Evolutionary conservation across 2,888 invertebrate species (phyloP), one percentile per base, ranked within the genome.

Genomic region (Unio delphinus): DNA sequence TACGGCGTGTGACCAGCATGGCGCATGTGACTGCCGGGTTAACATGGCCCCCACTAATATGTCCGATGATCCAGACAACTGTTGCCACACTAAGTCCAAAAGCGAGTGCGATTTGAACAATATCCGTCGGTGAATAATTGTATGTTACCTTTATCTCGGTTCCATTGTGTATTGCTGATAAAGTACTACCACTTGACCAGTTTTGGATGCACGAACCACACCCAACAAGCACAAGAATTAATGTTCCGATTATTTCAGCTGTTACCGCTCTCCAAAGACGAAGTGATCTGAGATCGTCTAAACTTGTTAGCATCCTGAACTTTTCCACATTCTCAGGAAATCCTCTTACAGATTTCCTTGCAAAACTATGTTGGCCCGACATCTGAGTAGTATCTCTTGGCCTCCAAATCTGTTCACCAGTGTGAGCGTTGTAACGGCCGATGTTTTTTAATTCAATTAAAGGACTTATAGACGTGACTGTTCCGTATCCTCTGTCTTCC

Each of bases 81-180:
- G 95, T 94, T 15, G 94, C 96, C 69, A 97, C 95, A 67, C 94
- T 93, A 61, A 97, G 92, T 57, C 97, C 97, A 90, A 97, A 97
- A 80, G 95, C 93, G 75, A 97, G 92, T n/a, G 95, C 94, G 80
- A 97, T 96, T 81, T 95, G 94, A 79, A 94, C 75, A 54, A 75
- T 59, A 45, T 72, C 72, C 3, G 30, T 60, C 4, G 68, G 26
- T 45, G 45, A 45, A 45, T 45, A 45, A 45, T 45, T 15, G 45
- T 11, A 11, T 11, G 45, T 45, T 45, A 45, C 15, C 8, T 45
- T 45, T 45, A 45, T 45, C 45, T 11, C 45, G 45, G 45, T 45
- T 11, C 45, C 45, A 45, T 45, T 45, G 45, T 45, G 45, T 45
- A 15, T 45, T 45, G 15, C 45, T 11, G 45, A 45, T 45, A 11